Percentiles rank a stretch among this genome's conserved stretches.
phyloP scores from a whole-genome alignment of 2,797 vertebrate species.

The Diceros bicornis region DNA sequence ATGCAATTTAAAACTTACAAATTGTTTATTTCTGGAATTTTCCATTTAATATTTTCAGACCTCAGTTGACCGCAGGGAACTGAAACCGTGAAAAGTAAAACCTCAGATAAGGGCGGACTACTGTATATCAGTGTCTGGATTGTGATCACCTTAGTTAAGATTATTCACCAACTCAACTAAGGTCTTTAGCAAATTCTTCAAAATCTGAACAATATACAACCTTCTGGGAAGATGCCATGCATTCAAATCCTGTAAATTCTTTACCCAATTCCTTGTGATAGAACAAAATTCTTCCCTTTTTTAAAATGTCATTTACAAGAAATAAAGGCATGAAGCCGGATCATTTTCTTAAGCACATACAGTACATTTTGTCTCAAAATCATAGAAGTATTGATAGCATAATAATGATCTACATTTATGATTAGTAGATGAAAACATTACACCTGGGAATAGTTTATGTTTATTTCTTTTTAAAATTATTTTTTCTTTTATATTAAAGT shows the following conservation, averaged over 20 bases:
- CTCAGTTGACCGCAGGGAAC: too few species aligned
- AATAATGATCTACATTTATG: neutral
- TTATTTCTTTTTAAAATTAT: neutral
- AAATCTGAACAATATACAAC: neutral
- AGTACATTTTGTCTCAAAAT: slow-evolving; percentile 28
- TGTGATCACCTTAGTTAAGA: neutral
- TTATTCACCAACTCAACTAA: neutral
- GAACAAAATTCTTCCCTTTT: neutral
- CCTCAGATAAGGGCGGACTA: too few species aligned
- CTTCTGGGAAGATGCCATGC: neutral
- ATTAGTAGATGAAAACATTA: neutral
- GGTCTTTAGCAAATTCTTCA: slow-evolving; percentile 19
- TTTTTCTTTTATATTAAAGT: neutral
- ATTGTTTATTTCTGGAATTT: too few species aligned
- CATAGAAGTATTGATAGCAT: neutral
- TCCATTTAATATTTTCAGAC: too few species aligned
- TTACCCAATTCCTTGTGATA: neutral
- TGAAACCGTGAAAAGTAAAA: too few species aligned
- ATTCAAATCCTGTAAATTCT: neutral
- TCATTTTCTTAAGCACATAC: neutral
- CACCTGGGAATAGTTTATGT: neutral
- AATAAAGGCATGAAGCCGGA: neutral
- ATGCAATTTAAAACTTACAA: too few species aligned
- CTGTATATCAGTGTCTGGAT: neutral
- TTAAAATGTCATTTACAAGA: neutral